A percentile compares a stretch with the other conserved stretches of the same genome.
Evolutionary conservation across 2,797 vertebrate genomes (phyloP).

Genomic region (Propithecus perrieri): DNA sequence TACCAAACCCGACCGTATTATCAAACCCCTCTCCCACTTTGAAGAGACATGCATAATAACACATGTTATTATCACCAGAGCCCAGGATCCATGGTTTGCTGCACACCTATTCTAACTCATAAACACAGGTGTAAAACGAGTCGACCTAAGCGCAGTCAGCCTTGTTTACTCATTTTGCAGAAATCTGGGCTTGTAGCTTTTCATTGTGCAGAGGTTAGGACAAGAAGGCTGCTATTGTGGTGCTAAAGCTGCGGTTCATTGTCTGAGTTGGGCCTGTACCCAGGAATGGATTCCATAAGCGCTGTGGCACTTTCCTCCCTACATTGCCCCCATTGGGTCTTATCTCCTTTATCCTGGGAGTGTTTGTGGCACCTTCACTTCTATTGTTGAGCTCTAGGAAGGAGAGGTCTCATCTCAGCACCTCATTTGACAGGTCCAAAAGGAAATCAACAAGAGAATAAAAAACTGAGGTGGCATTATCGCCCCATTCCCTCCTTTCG

Average conservation of each 20-base stretch:
- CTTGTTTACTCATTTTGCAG: background rate
- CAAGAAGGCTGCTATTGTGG: background rate
- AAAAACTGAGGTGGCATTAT: constrained; percentile 14
- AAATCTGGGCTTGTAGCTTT: background rate
- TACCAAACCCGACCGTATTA: background rate
- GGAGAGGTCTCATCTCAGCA: constrained; percentile 38
- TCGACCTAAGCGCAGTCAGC: background rate
- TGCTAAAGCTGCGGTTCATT: background rate
- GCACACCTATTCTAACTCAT: background rate
- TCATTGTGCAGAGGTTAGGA: background rate
- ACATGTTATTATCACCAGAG: background rate
- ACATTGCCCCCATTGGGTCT: background rate
- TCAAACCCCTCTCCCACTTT: background rate
- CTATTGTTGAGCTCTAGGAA: constrained; percentile 24
- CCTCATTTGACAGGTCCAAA: constrained; percentile 48
- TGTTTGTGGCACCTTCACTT: constrained; percentile 48
- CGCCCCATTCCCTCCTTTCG: constrained; percentile 51
- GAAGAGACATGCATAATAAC: background rate
- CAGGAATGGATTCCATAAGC: background rate
- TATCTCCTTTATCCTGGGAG: background rate
- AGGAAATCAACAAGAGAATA: constrained; percentile 62
- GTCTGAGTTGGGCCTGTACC: background rate
- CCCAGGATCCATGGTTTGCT: background rate
- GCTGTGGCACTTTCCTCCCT: background rate
- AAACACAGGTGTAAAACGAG: background rate